These are phyloP conservation scores for Erythrocercus mccallii DNA, from an alignment of 2,113 vertebrate species.

Conservation along the genomic window DNA sequence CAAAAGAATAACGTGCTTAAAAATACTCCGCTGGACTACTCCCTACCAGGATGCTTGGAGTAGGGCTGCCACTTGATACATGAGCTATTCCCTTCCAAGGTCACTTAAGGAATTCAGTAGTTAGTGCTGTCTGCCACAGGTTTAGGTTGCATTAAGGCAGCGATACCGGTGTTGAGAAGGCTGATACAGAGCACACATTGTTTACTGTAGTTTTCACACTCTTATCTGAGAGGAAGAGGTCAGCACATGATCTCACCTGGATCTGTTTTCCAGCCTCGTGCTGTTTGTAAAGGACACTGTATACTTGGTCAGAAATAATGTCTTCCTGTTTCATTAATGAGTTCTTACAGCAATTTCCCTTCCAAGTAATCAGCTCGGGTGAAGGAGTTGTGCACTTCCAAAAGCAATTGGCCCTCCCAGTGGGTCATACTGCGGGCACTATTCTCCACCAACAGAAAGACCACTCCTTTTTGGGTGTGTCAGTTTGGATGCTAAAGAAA, in stretches of 20 bases:
- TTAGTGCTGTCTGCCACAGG: background rate
- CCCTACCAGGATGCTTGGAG: fast-evolving
- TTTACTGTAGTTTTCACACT: background rate
- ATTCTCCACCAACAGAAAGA: background rate
- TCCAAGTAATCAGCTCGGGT: background rate
- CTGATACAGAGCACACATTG: background rate
- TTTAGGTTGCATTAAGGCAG: background rate
- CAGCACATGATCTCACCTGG: background rate
- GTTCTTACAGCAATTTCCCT: background rate
- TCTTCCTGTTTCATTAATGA: background rate
- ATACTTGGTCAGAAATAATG: background rate
- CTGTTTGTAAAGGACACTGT: background rate
- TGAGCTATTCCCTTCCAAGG: background rate
- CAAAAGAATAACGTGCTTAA: fast-evolving
- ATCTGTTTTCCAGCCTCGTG: background rate
- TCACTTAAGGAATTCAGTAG: background rate
- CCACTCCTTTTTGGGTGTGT: background rate
- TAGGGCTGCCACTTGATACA: background rate
- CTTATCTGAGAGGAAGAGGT: background rate
- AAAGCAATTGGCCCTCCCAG: background rate
- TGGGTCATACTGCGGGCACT: background rate
- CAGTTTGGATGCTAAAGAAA: background rate
- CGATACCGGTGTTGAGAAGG: fast-evolving
- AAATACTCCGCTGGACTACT: background rate
- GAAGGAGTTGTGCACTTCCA: background rate